Base-by-base conservation (phyloP, 1,140 invertebrate genomes). In the Bombus waltoni region DNA sequence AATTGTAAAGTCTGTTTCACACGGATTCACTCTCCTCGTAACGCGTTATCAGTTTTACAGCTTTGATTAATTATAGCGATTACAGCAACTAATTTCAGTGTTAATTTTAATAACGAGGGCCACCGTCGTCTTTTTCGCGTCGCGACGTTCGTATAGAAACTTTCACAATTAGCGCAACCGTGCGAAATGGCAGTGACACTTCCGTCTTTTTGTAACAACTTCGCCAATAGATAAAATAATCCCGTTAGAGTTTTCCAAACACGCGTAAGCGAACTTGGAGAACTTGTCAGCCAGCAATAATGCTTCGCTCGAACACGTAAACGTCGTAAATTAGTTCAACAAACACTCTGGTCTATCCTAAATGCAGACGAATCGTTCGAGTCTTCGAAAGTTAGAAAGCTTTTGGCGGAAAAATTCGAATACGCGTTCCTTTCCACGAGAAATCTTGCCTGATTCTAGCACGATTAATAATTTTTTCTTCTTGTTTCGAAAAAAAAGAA, bases 151-250 rank as follows among this genome's bases (percentile, higher is more conserved):
- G 3, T 32, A 18, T 3, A 47, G 32, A 9, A 74, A 82, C 57
- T 65, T 42, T 47, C 81, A 40, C 42, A 62, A 82, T 82, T 82
- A 82, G 71, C 22, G 72, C n/a, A 75, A 75, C 59, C 57, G 18
- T 53, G 72, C 32, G 71, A 82, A 28, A 1, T 28, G 38, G 22
- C 38, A 18, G 32, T 11, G n/a, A 38, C 59, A 22, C 57, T 75
- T 74, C 47, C 47, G 47, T 53, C 47, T 53, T 53, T 74, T 65
- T 72, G 57, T 53, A 53, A 22, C 44, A 75, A n/a, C 44, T 44
- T 25, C 70, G 35, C 15, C 53, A 83, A 53, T 38, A 53, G 74
- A 40, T 73, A 35, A 74, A 71, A 80, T 66, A 47, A 38, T 25
- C 32, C 28, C n/a, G 22, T 28, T 25, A 35, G n/a, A 40, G 47